Percentiles rank a stretch among this genome's conserved stretches.
Conservation (phyloP, 2,888 invertebrate genomes). For the Epiblema foenella region DNA sequence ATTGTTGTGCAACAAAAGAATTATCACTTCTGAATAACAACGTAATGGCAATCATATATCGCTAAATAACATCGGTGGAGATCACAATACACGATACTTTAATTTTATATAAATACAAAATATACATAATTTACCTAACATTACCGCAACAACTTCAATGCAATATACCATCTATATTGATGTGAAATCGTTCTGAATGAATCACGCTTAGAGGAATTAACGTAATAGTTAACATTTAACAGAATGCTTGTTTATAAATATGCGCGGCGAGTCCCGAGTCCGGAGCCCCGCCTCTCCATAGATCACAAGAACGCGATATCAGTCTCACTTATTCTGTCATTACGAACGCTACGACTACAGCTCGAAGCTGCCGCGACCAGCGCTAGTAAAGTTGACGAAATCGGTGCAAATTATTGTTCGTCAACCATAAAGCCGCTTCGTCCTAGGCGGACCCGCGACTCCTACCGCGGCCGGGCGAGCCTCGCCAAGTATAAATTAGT, state of each 20-base stretch:
- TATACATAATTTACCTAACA: conserved; percentile 81
- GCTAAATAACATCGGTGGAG: conserved; percentile 85
- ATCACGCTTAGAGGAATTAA: conserved; percentile 72
- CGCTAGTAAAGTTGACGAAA: no score
- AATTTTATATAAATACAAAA: conserved; percentile 83
- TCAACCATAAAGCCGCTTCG: no score
- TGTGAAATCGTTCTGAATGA: conserved; percentile 79
- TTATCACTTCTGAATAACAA: conserved; percentile 73
- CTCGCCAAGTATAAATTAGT: conserved; percentile 67
- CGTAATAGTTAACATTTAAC: conserved; percentile 69
- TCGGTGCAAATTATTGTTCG: no score
- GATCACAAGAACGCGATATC: conserved; percentile 80
- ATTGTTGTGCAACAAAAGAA: conserved; percentile 70
- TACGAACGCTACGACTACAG: conserved; percentile 78
- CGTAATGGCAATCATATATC: conserved; percentile 82
- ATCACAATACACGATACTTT: conserved; percentile 82
- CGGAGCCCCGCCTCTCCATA: conserved; percentile 55
- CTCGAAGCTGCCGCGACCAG: conserved; percentile 62
- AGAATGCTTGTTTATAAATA: conserved; percentile 63
- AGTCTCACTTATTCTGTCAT: conserved; percentile 85
- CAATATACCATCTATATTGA: conserved; percentile 81
- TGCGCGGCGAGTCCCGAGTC: conserved; percentile 24
- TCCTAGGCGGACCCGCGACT: not conserved
- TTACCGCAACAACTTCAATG: conserved; percentile 79
- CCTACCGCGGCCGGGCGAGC: conserved; percentile 38